Base-by-base conservation (phyloP, 2,888 invertebrate genomes). In the Platerodrilus igneus region DNA sequence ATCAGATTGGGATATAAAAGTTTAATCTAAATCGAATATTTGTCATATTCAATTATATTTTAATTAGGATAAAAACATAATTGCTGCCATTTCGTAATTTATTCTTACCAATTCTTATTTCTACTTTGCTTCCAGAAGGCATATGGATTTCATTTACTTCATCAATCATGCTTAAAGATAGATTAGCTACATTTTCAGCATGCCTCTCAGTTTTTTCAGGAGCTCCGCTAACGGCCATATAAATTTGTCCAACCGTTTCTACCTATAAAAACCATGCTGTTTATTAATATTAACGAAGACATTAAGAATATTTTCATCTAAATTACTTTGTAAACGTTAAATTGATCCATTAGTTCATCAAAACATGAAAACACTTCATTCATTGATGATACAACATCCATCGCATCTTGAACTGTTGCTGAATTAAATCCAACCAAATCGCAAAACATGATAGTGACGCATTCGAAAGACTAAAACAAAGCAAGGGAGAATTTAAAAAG, bases 151-250 rank as follows among this genome's bases (percentile, higher is more conserved):
- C 74, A 27, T 80, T 78, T 1, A 88, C 76, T 31, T 82, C 79
- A 8, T 77, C 72, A 3, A 84, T 72, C 55, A 92, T 79, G 45
- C 84, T 81, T 8, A 92, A 68, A 0, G 89, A 83, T 3, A 90
- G 78, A 56, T 85, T 83, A 2, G 86, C 85, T 8, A 88, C 81
- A 47, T 85, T 78, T 42, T 78, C 75, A 0, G 89, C 86, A 64
- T 93, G 91, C 9, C 77, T 67, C 2, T 78, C 75, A 23, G 79
- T 77, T 25, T 78, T 70, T 59, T 91, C 88, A 0, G 92, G 92
- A 1, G 86, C 86, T 0, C 93, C 93, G 27, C 90, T 87, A 3
- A 90, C 92, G 19, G 88, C 81, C 92, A 93, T 92, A 65, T 93
- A 93, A 30, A 83, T 80, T 63, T 83, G 85, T n/a, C 92, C 93